Evolutionary conservation across 2,888 invertebrate species (phyloP).

Genomic region (Dicroscelio sp.): DNA sequence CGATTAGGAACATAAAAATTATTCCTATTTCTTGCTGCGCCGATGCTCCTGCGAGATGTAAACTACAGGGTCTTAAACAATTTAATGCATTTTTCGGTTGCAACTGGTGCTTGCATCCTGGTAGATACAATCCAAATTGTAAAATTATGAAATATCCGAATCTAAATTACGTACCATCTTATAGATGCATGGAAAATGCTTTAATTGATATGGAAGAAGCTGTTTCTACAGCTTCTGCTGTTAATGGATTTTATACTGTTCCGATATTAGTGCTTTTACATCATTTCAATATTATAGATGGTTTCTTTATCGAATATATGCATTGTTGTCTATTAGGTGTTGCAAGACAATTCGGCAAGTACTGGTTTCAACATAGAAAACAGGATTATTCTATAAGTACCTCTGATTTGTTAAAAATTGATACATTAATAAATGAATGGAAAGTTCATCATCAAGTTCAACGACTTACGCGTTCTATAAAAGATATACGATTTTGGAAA

Average conservation of each 20-base stretch:
- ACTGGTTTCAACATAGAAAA: background rate
- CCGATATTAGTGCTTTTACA: background rate
- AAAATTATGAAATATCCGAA: background rate
- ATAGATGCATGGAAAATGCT: background rate
- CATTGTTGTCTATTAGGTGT: conserved; percentile 2
- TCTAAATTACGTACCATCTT: background rate
- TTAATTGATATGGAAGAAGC: background rate
- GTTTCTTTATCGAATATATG: conserved; percentile 3
- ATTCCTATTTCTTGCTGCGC: background rate
- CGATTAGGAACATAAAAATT: background rate
- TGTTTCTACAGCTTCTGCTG: background rate
- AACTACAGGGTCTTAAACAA: background rate
- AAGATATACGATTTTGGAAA: conserved; percentile 30
- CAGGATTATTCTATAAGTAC: background rate
- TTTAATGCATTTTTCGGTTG: background rate
- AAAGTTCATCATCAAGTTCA: background rate
- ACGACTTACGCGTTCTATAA: background rate
- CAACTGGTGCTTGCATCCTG: too few species aligned
- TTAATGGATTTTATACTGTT: background rate
- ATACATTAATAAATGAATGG: background rate
- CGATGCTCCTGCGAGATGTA: background rate
- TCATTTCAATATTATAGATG: conserved; percentile 8
- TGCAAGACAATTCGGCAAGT: conserved; percentile 13
- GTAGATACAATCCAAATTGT: background rate
- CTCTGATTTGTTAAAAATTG: background rate